Evolutionary conservation across 53 echinoderm and acorn worm species (phyloP).

Genomic region (Glandiceps talaboti): DNA sequence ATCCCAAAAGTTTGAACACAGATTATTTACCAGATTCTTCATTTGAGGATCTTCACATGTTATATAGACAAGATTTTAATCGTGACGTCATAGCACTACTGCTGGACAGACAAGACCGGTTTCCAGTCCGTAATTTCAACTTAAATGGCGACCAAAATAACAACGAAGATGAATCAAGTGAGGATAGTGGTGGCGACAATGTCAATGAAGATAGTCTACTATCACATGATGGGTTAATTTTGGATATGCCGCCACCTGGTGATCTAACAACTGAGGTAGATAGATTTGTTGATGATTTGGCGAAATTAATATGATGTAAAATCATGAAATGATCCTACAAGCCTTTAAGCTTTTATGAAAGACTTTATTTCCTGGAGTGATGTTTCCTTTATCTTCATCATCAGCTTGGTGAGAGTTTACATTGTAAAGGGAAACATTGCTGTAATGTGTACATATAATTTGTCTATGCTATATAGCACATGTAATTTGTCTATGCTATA

Average conservation of each 20-base stretch:
- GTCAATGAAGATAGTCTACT: not conserved
- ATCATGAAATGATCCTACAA: too few relatives aligned
- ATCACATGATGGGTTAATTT: conserved; percentile 6
- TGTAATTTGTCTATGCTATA: too few relatives aligned
- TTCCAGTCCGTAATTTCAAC: conserved; percentile 13
- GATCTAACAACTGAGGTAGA: conserved; percentile 13
- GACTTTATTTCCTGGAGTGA: too few relatives aligned
- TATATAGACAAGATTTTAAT: conserved; percentile 21
- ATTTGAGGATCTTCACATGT: conserved; percentile 51
- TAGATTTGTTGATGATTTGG: too few relatives aligned
- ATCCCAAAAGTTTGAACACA: conserved; percentile 13
- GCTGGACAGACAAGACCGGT: conserved; percentile 46
- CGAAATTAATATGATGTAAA: too few relatives aligned
- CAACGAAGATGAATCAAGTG: conserved; percentile 22
- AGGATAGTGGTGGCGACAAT: conserved; percentile 8
- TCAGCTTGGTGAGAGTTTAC: too few relatives aligned
- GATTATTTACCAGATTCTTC: conserved; percentile 25
- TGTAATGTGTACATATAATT: too few relatives aligned
- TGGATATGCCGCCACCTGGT: not conserved
- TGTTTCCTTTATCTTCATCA: too few relatives aligned
- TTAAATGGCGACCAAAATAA: conserved; percentile 37
- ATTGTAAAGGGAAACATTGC: too few relatives aligned
- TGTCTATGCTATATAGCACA: too few relatives aligned
- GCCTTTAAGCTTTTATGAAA: too few relatives aligned
- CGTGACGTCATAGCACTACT: conserved; percentile 55